These are phyloP conservation scores for Pelodiscus sinensis DNA, from an alignment of 2,113 vertebrate genomes.

Conservation along the genomic window DNA sequence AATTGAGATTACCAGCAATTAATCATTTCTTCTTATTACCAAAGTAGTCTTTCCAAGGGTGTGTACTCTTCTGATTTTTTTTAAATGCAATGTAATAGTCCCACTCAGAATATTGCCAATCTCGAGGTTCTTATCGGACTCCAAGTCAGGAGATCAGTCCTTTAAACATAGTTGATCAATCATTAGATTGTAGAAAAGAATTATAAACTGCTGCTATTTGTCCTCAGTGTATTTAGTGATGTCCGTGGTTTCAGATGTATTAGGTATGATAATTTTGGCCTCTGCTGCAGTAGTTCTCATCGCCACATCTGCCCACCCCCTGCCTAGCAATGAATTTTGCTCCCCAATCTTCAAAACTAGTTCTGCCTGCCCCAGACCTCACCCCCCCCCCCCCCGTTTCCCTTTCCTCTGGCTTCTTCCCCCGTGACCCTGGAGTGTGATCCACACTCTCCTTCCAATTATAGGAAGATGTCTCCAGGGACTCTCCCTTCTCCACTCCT, in stretches of 20 bases:
- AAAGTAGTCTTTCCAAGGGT: neutral
- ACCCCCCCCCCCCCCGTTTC: no score
- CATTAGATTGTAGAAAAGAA: no score
- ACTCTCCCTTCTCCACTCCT: no score
- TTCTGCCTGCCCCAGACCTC: neutral
- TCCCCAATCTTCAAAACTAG: neutral
- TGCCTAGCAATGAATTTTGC: neutral
- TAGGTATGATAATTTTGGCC: neutral
- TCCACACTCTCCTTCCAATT: neutral
- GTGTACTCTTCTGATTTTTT: neutral
- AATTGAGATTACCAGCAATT: neutral
- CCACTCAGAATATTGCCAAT: neutral
- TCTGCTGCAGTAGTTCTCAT: no score
- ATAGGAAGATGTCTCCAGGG: no score
- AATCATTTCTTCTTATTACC: neutral
- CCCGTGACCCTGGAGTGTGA: no score
- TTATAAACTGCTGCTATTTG: neutral
- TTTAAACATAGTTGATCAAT: neutral
- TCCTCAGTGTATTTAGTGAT: no score
- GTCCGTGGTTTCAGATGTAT: neutral
- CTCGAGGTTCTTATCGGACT: neutral
- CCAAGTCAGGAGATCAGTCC: neutral
- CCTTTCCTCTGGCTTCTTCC: neutral
- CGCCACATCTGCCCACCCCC: no score
- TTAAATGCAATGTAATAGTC: neutral